Conservation (phyloP, 2,797 vertebrate genomes). For the Linurgus olivaceus region DNA sequence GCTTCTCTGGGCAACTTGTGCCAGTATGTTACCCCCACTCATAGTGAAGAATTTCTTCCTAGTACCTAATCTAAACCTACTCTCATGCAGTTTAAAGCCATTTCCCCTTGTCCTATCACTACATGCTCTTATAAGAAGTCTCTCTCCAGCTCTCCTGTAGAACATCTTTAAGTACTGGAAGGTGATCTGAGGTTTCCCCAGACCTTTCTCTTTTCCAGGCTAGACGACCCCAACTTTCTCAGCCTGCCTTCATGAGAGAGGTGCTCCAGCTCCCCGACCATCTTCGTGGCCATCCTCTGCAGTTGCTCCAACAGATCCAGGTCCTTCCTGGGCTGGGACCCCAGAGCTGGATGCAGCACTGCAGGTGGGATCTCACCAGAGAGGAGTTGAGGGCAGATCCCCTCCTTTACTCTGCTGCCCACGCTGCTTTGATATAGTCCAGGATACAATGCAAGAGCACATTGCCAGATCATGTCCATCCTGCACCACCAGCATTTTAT, state of each 20-base stretch:
- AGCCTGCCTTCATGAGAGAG: not conserved
- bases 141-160: not conserved
- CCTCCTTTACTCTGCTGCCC: not conserved
- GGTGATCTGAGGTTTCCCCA: not conserved
- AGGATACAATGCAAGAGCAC: not conserved
- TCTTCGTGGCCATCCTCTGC: not conserved
- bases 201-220: not conserved
- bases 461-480: not conserved
- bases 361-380: not conserved
- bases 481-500: not conserved
- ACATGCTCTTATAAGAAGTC: not conserved
- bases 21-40: not conserved
- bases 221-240: not conserved
- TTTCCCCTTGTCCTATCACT: not conserved
- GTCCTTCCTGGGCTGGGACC: not conserved
- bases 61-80: not conserved
- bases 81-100: not conserved
- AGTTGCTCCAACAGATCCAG: not conserved
- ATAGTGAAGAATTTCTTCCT: not conserved
- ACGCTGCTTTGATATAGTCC: accelerated
- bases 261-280: not conserved
- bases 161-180: not conserved
- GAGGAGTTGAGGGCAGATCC: not conserved
- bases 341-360: not conserved
- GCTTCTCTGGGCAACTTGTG: not conserved